Base-by-base conservation (phyloP, 2,888 invertebrate genomes). In the Epistrophe grossulariae region DNA sequence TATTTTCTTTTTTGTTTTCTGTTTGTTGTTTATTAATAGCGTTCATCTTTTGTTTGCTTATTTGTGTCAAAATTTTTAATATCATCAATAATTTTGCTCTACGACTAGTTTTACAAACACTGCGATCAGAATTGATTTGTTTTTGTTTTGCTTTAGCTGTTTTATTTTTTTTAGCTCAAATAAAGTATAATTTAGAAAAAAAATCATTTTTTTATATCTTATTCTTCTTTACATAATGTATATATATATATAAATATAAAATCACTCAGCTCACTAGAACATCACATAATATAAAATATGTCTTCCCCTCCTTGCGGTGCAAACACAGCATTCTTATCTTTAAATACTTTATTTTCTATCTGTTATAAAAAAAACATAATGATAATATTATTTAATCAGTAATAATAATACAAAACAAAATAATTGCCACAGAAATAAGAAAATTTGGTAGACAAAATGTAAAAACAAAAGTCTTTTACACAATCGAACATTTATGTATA, bases 221-320 rank as follows among this genome's bases (percentile, higher is more conserved):
- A 45, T 59, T 48, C 35, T 57, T 45, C 60, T 35, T 62, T 73
- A 76, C 78, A 64, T 43, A 31, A 31, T 11, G 10, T 74, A 31
- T 74, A 80, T 57, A 52, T 68, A 40, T 68, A 73, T 78, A 81
- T 81, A 78, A 82, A 81, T 85, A 85, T 85, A 85, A 85, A 85
- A 85, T 85, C 82, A 85, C 85, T 85, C 85, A 81, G 85, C 85
- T 85, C 85, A 85, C 82, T 85, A 85, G 85, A 85, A 85, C 81
- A 85, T 85, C 82, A 85, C 82, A 81, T 85, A 85, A 85, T 85
- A 81, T 85, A 82, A 79, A 85, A 85, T 85, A 81, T 85, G 78
- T 85, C 73, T 82, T 79, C 81, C 74, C 64, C 72, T 73, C 50
- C 52, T 77, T 70, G 74, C 74, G 78, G 64, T 84, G 43, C 48